These are phyloP conservation scores for Lasioglossum oenotherae DNA, from an alignment of 2,888 invertebrate species.

Conservation along the genomic window DNA sequence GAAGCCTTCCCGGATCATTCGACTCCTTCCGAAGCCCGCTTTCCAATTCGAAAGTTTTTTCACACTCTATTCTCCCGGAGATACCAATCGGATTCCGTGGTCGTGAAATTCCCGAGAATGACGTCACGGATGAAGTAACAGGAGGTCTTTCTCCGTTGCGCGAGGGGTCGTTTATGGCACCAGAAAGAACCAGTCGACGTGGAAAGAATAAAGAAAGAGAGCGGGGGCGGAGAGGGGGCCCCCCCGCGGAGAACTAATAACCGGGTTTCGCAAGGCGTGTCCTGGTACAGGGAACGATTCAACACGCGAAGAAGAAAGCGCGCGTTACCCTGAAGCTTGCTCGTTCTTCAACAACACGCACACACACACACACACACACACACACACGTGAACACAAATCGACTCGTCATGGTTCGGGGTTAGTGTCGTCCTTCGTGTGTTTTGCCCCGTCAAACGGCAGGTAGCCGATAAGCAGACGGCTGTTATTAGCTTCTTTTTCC, in stretches of 20 bases:
- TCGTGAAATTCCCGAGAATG: conserved; percentile 47
- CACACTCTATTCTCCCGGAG: background rate
- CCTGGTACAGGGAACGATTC: conserved; percentile 31
- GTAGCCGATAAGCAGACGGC: conserved; percentile 72
- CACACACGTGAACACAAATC: conserved; percentile 4
- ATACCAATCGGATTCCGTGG: conserved; percentile 48
- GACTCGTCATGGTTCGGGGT: conserved; percentile 28
- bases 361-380: background rate
- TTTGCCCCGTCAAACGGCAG: conserved; percentile 69
- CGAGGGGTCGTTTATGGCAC: conserved; percentile 59
- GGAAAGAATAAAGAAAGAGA: conserved; percentile 39
- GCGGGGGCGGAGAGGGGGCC: conserved; percentile 39
- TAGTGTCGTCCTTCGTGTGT: conserved; percentile 50
- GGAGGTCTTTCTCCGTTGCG: conserved; percentile 47
- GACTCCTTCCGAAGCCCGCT: conserved; percentile 24
- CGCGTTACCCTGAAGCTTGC: conserved; percentile 30
- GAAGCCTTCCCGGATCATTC: background rate
- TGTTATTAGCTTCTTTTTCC: conserved; percentile 82
- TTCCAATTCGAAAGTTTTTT: conserved; percentile 55
- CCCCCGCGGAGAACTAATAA: conserved; percentile 83
- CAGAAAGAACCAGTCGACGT: conserved; percentile 33
- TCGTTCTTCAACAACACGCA: conserved; percentile 13
- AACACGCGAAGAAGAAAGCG: conserved; percentile 60
- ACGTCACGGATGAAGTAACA: conserved; percentile 68
- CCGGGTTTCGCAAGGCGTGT: conserved; percentile 76